Conservation (phyloP, 64 coral and sea anemone species). For the Stichodactyla mertensii region DNA sequence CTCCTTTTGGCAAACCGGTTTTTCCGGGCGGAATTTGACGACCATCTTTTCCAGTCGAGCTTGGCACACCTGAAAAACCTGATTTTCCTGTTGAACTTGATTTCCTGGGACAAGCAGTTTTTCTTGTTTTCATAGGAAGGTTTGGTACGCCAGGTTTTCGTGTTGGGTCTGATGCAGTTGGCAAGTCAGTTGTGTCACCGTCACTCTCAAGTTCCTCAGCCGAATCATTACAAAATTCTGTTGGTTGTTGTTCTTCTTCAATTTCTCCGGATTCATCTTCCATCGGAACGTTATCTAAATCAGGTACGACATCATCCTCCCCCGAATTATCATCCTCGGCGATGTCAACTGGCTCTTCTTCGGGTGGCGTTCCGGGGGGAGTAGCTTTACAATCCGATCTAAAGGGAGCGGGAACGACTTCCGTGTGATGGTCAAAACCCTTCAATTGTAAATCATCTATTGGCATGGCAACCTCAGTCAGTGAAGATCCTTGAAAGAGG, state of each 20-base stretch:
- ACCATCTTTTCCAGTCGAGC: neutral
- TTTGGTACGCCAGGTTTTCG: neutral
- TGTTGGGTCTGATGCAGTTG: neutral
- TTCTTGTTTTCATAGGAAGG: no score
- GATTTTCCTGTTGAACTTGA: neutral
- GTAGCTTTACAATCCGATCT: constrained; percentile 22
- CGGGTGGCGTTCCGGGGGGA: neutral
- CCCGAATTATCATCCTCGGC: neutral
- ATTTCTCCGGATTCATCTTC: neutral
- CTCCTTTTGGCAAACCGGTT: neutral
- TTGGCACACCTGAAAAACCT: neutral
- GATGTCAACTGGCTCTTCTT: neutral
- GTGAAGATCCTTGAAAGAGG: neutral
- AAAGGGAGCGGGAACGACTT: neutral
- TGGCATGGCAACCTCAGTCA: neutral
- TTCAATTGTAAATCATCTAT: neutral
- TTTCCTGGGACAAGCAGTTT: no score
- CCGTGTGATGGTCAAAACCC: neutral
- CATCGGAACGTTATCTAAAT: neutral
- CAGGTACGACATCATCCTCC: neutral
- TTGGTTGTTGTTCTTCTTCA: neutral
- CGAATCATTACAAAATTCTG: neutral
- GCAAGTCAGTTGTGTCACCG: neutral
- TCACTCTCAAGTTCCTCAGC: no score
- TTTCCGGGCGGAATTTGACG: neutral